Evolutionary conservation across 2,797 vertebrate genomes (phyloP).

Genomic region (Cottoperca gobio): DNA sequence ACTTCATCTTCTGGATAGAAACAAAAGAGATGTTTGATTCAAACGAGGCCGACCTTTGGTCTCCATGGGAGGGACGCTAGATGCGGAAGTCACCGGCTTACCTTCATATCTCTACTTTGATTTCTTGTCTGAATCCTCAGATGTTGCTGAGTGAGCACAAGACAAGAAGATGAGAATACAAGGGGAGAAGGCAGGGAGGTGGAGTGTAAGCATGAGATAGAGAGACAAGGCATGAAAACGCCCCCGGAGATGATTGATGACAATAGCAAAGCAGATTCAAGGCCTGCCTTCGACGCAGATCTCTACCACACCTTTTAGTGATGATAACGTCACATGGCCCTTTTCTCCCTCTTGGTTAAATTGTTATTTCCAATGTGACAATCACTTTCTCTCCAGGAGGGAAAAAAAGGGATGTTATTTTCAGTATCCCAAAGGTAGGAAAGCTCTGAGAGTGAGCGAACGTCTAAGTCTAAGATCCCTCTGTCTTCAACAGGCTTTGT

Average conservation of each 20-base stretch:
- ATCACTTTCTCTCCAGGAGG: slow-evolving; percentile 20
- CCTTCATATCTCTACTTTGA: slow-evolving; percentile 13
- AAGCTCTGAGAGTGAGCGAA: slow-evolving; percentile 42
- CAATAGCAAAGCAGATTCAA: slow-evolving; percentile 6
- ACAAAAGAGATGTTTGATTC: slow-evolving; percentile 55
- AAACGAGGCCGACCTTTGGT: slow-evolving; percentile 30
- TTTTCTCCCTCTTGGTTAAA: slow-evolving; percentile 12
- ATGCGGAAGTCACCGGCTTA: not conserved
- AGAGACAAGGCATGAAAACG: slow-evolving; percentile 12
- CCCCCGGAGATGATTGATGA: slow-evolving; percentile 38
- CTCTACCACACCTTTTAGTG: slow-evolving; percentile 26
- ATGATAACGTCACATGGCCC: slow-evolving; percentile 3
- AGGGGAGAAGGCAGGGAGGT: slow-evolving; percentile 15
- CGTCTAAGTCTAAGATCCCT: slow-evolving; percentile 45
- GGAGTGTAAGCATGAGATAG: slow-evolving; percentile 12
- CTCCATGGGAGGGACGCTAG: slow-evolving; percentile 12
- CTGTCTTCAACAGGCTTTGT: slow-evolving; percentile 34
- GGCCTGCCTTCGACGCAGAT: not conserved
- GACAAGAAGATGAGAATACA: slow-evolving; percentile 28
- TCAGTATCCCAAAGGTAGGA: not conserved
- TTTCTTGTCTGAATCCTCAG: slow-evolving; percentile 21
- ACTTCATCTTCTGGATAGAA: slow-evolving; percentile 38
- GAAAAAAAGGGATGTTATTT: slow-evolving; percentile 12
- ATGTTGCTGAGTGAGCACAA: slow-evolving; percentile 2
- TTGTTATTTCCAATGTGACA: slow-evolving; percentile 19